phyloP scores from a whole-genome alignment of 2,888 invertebrate genomes.

The Platycnemis pennipes region DNA sequence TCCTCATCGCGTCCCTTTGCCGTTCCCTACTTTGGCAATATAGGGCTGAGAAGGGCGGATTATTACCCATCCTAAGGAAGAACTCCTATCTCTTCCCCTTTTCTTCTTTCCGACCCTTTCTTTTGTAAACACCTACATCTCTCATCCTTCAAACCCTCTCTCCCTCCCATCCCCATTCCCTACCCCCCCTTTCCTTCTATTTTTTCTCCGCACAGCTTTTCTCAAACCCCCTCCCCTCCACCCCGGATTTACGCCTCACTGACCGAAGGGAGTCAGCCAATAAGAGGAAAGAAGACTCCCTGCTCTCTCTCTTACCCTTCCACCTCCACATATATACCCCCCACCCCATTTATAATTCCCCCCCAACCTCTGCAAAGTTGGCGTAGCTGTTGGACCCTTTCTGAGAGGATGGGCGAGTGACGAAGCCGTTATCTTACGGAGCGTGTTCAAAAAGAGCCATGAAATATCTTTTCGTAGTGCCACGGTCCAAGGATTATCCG shows the following conservation, averaged over 20 bases:
- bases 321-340: not conserved
- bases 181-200: not conserved
- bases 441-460: not conserved
- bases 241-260: not conserved
- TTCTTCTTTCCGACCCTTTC: not conserved
- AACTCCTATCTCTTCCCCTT: not conserved
- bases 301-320: not conserved
- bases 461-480: not conserved
- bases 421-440: not conserved
- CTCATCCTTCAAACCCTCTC: not conserved
- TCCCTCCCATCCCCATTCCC: not conserved
- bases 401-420: not conserved
- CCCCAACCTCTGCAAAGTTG: not conserved
- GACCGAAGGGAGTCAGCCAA: constrained; percentile 16
- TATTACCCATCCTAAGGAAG: not conserved
- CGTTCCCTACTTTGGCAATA: not conserved
- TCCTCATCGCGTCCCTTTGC: not conserved
- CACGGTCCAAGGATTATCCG: not conserved
- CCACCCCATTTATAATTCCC: not conserved
- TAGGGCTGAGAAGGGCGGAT: not conserved
- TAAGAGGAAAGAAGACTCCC: not conserved
- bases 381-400: not conserved
- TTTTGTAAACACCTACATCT: constrained; percentile 28
- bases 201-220: no score
- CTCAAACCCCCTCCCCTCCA: not conserved